Evolutionary conservation across 2,888 invertebrate genomes (phyloP), one percentile per base, ranked within the genome.

Genomic region (Smittia aterrima): DNA sequence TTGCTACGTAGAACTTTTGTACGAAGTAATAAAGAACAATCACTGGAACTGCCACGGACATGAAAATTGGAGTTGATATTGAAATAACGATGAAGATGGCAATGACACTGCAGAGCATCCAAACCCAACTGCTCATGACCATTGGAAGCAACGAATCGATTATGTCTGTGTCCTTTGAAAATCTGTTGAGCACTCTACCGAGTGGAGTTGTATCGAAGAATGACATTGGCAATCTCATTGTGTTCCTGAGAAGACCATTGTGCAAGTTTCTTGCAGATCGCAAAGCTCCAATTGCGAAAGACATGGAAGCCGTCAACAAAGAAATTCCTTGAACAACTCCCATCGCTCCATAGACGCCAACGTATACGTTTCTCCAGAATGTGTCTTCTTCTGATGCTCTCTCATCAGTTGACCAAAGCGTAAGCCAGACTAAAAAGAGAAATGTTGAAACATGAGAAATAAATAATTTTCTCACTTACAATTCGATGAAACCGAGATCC

Each of bases 341-440:
- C 1, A 84, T 76, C 20, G 77, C 80, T 9, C 81, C 83, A 77
- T 83, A 84, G n/a, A 83, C 79, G 2, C 81, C 80, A 4, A 83
- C 77, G 75, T 81, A 81, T 74, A 79, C 76, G 76, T 82, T 79
- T 47, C 80, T 58, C 76, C 85, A 85, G 1, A 81, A 79, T 1
- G 84, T 20, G 6, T 64, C 86, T 3, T 32, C 32, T 13, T 86
- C 84, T 0, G 84, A 86, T 25, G 86, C 87, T 77, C 81, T 75
- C 13, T 84, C 79, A 79, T 93, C 92, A 77, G 88, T 88, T 13
- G 94, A 90, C 94, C 94, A 94, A 75, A 84, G 80, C 20, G 92
- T 90, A 27, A 95, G 86, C 95, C 95, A 95, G 77, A 93, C 32
- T 32, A 9, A 32, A 32, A 32, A 6, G 3, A 32, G 32, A 32